These are phyloP conservation scores for Gastracanthus pulcherrimus DNA, from an alignment of 2,888 invertebrate genomes.

Conservation along the genomic window DNA sequence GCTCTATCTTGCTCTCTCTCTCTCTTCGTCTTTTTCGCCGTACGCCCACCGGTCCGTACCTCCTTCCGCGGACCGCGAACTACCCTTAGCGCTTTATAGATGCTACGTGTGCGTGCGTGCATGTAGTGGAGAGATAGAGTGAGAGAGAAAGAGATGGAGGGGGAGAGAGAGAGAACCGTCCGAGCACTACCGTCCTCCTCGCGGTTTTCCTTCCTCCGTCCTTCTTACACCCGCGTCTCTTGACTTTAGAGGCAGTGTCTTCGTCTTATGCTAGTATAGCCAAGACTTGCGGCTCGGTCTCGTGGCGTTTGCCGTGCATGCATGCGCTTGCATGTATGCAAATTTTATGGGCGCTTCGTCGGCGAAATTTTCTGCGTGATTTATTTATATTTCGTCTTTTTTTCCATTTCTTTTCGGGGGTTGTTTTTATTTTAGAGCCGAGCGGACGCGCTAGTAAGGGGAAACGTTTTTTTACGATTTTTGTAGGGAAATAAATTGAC, in stretches of 20 bases:
- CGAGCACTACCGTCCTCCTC: not conserved
- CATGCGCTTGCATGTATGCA: conserved; percentile 40
- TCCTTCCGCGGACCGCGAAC: conserved; percentile 66
- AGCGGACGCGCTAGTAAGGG: no score
- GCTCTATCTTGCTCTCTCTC: conserved; percentile 44
- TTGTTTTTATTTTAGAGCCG: not conserved
- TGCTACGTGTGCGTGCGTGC: conserved; percentile 28
- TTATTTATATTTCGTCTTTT: not conserved
- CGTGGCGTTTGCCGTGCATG: conserved; percentile 21
- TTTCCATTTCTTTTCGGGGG: not conserved
- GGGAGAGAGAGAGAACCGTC: not conserved
- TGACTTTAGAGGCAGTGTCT: no score
- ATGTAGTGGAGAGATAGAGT: not conserved
- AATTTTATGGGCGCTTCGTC: conserved; percentile 30
- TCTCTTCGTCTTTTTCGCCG: conserved; percentile 42
- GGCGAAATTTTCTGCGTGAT: conserved; percentile 30
- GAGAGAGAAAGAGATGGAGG: not conserved
- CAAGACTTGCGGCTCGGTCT: conserved; percentile 21
- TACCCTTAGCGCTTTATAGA: conserved; percentile 63
- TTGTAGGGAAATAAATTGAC: not conserved
- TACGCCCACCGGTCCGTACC: conserved; percentile 60
- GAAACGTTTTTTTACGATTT: not conserved
- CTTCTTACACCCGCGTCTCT: not conserved
- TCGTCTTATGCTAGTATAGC: no score
- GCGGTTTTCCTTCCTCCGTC: not conserved